Conservation (phyloP, 2,888 invertebrate species). For the Eubasilissa splendida region DNA sequence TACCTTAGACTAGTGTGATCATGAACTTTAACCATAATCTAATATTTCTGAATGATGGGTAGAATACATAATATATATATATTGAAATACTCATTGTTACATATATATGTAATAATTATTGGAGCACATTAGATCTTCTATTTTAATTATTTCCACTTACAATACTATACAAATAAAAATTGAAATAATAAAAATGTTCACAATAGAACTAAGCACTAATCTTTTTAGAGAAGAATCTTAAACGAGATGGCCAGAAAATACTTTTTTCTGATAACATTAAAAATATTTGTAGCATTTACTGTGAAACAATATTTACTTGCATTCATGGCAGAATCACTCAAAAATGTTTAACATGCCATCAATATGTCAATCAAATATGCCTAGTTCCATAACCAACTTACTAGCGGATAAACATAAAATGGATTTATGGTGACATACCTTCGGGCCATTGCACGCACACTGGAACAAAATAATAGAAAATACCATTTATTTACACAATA, state of each 20-base stretch:
- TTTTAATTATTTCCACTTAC: slow-evolving; percentile 1
- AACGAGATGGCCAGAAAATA: slow-evolving; percentile 19
- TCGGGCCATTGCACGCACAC: slow-evolving; percentile 95
- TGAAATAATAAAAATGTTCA: slow-evolving; percentile 16
- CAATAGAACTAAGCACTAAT: slow-evolving; percentile 29
- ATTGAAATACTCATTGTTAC: background rate
- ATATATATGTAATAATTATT: slow-evolving; percentile 2
- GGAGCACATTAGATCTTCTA: slow-evolving; percentile 14
- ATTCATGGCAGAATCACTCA: slow-evolving; percentile 59
- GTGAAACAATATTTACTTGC: slow-evolving; percentile 58
- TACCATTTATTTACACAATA: slow-evolving; percentile 33
- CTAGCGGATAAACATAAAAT: slow-evolving; percentile 53
- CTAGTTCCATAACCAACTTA: slow-evolving; percentile 58
- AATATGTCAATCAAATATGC: slow-evolving; percentile 58
- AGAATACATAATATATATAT: too few species aligned
- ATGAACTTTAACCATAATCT: slow-evolving; percentile 8
- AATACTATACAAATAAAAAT: slow-evolving; percentile 13
- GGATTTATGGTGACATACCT: slow-evolving; percentile 74
- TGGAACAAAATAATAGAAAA: slow-evolving; percentile 75
- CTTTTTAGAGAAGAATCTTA: slow-evolving; percentile 17
- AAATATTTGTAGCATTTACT: slow-evolving; percentile 57
- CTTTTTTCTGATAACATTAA: slow-evolving; percentile 46
- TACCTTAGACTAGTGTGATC: slow-evolving; percentile 7
- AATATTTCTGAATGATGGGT: too few species aligned
- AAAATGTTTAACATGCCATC: slow-evolving; percentile 59